These are phyloP conservation scores for Eulithis prunata DNA, from an alignment of 2,888 invertebrate genomes.

Conservation along the genomic window DNA sequence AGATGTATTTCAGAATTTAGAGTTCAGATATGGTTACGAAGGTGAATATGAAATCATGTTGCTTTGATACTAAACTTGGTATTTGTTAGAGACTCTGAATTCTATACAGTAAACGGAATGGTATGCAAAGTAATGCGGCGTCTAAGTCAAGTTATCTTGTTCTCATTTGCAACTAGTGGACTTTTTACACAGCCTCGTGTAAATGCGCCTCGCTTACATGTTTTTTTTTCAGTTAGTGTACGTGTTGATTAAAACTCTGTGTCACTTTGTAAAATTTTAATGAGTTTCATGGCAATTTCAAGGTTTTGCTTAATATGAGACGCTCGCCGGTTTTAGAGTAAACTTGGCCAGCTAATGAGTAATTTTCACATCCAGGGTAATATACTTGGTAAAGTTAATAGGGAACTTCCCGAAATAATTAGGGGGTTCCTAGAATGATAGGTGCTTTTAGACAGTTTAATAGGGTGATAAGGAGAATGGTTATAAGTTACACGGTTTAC, in stretches of 20 bases:
- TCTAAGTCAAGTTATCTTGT: not conserved
- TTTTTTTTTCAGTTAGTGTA: constrained; percentile 11
- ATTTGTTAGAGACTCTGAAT: too few species aligned
- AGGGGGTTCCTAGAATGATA: constrained; percentile 10
- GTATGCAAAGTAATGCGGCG: too few species aligned
- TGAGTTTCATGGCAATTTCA: constrained; percentile 22
- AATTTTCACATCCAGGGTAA: constrained; percentile 26
- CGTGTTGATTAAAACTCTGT: constrained; percentile 28
- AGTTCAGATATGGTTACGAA: too few species aligned
- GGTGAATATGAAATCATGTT: not conserved
- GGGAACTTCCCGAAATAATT: constrained; percentile 21
- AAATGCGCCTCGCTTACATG: not conserved
- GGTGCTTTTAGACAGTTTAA: constrained; percentile 7
- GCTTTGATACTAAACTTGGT: too few species aligned
- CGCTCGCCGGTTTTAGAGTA: constrained; percentile 21
- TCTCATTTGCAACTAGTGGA: not conserved
- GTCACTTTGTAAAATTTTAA: constrained; percentile 31
- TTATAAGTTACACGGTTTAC: constrained; percentile 5
- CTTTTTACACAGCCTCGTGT: not conserved
- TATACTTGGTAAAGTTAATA: constrained; percentile 21
- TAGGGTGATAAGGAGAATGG: constrained; percentile 4
- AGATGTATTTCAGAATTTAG: not conserved
- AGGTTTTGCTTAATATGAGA: constrained; percentile 13
- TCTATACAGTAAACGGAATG: too few species aligned
- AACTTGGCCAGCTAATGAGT: constrained; percentile 29